Conservation (phyloP, 2,888 invertebrate species). For the Eurois occulta region DNA sequence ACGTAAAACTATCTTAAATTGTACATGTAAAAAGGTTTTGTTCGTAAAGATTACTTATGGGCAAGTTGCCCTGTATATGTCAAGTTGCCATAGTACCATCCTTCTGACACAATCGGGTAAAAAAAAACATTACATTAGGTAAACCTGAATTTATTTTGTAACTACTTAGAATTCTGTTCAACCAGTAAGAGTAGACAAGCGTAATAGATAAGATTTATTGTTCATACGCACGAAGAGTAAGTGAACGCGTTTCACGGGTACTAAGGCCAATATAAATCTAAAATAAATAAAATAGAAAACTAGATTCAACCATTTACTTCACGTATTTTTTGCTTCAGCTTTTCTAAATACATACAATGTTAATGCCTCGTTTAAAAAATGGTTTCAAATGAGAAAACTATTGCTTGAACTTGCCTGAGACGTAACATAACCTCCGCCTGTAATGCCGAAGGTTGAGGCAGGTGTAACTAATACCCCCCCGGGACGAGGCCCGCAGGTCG, state of each 20-base stretch:
- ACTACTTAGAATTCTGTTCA: conserved; percentile 42
- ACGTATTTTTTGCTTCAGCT: not conserved
- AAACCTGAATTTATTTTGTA: not conserved
- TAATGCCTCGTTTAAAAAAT: not conserved
- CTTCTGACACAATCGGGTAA: too few relatives aligned
- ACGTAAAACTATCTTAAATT: too few relatives aligned
- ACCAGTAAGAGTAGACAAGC: conserved; percentile 36
- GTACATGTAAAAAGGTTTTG: too few relatives aligned
- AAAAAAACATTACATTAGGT: not conserved
- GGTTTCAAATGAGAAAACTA: not conserved
- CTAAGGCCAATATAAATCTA: conserved; percentile 15
- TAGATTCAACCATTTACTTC: not conserved
- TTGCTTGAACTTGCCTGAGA: not conserved
- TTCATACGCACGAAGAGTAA: conserved; percentile 39
- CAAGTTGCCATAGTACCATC: too few relatives aligned
- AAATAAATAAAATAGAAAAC: conserved; percentile 7
- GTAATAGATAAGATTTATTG: conserved; percentile 48
- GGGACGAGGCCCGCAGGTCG: too few relatives aligned
- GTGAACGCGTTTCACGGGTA: conserved; percentile 21
- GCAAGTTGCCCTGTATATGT: too few relatives aligned
- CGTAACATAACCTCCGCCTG: too few relatives aligned
- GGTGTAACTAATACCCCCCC: too few relatives aligned
- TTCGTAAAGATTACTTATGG: too few relatives aligned
- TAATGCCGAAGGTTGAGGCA: too few relatives aligned
- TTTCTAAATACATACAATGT: not conserved